Evolutionary conservation across 2,797 vertebrate genomes (phyloP).

Genomic region (Erpetoichthys calabaricus): DNA sequence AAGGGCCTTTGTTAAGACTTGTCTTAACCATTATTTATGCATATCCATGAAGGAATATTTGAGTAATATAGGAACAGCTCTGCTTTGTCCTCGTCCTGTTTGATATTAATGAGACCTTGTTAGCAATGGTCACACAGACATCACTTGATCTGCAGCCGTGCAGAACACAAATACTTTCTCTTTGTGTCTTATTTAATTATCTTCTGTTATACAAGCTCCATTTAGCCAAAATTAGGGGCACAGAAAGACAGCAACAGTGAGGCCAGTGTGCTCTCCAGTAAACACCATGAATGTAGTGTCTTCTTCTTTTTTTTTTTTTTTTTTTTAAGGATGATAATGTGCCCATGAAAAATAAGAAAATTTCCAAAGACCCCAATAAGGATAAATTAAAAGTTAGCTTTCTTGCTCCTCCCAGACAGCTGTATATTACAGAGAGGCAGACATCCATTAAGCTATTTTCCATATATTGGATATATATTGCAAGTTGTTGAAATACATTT

Average conservation of each 20-base stretch:
- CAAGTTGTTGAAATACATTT: too few relatives aligned
- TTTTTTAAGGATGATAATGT: too few relatives aligned
- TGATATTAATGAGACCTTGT: constrained; percentile 29
- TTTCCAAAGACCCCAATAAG: too few relatives aligned
- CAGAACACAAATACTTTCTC: constrained; percentile 30
- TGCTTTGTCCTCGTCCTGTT: constrained; percentile 29
- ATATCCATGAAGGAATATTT: constrained; percentile 5
- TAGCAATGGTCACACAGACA: constrained; percentile 34
- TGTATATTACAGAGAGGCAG: too few relatives aligned
- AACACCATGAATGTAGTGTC: too few relatives aligned
- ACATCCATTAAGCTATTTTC: too few relatives aligned
- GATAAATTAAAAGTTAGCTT: too few relatives aligned
- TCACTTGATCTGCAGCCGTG: constrained; percentile 37
- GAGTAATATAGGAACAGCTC: constrained; percentile 17
- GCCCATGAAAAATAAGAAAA: too few relatives aligned
- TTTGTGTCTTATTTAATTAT: constrained; percentile 38
- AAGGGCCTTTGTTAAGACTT: not conserved
- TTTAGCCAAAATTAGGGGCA: constrained; percentile 35
- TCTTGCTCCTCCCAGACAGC: too few relatives aligned
- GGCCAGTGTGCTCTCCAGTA: not conserved
- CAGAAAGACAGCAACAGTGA: constrained; percentile 14
- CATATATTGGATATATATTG: too few relatives aligned
- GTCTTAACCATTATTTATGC: constrained; percentile 9
- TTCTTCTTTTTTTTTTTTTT: too few relatives aligned
- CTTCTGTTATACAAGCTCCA: constrained; percentile 36